phyloP scores from a whole-genome alignment of 2,113 vertebrate species.

The Varanus salvator region DNA sequence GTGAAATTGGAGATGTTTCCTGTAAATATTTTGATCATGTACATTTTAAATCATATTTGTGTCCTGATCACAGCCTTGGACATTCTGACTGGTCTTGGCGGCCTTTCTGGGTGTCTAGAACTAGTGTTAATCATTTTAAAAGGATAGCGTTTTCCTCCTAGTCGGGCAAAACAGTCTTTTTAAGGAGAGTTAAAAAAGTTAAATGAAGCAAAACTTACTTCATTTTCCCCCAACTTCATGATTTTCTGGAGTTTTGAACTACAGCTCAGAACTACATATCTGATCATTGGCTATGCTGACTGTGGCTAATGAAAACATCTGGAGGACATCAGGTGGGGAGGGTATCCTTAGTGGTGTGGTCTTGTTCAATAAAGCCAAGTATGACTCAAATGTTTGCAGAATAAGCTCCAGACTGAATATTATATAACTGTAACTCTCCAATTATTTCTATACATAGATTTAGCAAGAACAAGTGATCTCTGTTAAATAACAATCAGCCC shows the following conservation, averaged over 20 bases:
- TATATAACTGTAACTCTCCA: neutral
- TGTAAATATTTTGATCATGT: neutral
- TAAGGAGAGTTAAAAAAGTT: neutral
- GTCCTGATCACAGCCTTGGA: neutral
- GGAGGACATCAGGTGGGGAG: neutral
- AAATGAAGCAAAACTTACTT: neutral
- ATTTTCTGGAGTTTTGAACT: no score
- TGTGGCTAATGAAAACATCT: no score
- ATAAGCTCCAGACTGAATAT: no score
- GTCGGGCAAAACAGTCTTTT: neutral
- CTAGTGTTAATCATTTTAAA: neutral
- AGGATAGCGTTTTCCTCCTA: neutral
- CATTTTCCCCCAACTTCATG: no score
- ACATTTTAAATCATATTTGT: neutral
- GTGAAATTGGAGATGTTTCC: neutral
- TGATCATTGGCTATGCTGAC: no score
- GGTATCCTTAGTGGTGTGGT: neutral
- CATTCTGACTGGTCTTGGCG: neutral
- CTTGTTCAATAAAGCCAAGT: neutral
- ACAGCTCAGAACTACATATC: no score
- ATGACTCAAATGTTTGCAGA: slow-evolving; percentile 1
- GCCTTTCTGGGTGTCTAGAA: neutral
- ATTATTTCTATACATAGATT: neutral
- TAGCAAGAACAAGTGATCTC: neutral
- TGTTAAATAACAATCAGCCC: neutral